Base-by-base conservation (phyloP, 1,140 invertebrate genomes). In the Drosophila ohnishii region DNA sequence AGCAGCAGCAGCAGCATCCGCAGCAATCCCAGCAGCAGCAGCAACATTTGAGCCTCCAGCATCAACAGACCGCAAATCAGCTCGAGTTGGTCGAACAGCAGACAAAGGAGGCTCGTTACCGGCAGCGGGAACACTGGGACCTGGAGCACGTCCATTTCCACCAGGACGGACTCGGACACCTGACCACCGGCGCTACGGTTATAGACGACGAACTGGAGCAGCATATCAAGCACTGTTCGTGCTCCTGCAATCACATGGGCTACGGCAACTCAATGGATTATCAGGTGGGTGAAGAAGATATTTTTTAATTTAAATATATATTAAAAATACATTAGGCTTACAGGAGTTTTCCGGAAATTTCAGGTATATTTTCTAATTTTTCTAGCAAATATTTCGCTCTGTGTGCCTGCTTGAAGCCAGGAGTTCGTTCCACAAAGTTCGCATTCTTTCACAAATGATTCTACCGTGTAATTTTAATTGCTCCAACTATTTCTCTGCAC, bases 251-350 rank as follows among this genome's bases (percentile, higher is more conserved):
- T 93, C 96, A 97, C 93, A 96, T 97, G 96, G 96, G 96, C 91
- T 97, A 96, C 92, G 96, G 96, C 75, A 97, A 97, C 93, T 97
- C 96, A 91, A 95, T 96, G 95, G 96, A 97, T 93, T 97, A 96
- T 93, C 96, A 97, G 95, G 96, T 97, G 92, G 93, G 92, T 78
- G 11, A 5, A 37, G 28, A 4, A 44, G 3, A 8, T 25, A 32
- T 8, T 34, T 8, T 34, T 53, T 19, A 6, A 10, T 11, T 34
- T 13, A 22, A 19, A 57, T 11, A 45, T n/a, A 55, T 56, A 7
- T 28, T 10, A 47, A 10, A 35, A 25, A 37, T 25, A 22, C 16
- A 10, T 19, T 22, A 9, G 30, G 28, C 2, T 16, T 40, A 6
- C n/a, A 16, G 14, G 13, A 8, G 22, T 14, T 45, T 25, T 13